Evolutionary conservation across 2,888 invertebrate species (phyloP).

Genomic region (Polydrusus tereticollis): DNA sequence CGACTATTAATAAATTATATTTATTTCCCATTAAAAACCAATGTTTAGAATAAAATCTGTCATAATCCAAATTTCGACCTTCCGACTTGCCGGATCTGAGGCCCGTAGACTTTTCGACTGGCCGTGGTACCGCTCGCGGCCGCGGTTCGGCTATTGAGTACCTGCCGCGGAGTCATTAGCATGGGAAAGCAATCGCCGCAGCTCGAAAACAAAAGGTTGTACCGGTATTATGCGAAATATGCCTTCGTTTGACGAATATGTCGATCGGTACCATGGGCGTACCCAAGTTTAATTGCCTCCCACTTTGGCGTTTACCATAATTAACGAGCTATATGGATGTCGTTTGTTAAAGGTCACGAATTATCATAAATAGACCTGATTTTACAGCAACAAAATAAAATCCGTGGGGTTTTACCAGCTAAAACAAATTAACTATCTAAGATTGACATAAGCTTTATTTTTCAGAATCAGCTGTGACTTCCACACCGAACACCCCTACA

Average conservation of each 20-base stretch:
- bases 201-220: slow-evolving; percentile 38
- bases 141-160: slow-evolving; percentile 30
- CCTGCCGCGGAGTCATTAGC: slow-evolving; percentile 40
- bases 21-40: no score
- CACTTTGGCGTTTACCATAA: slow-evolving; percentile 13
- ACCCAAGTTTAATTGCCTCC: slow-evolving; percentile 26
- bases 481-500: slow-evolving; percentile 44
- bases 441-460: neutral
- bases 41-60: no score
- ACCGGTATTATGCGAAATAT: slow-evolving; percentile 45
- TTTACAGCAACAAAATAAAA: no score
- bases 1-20: no score
- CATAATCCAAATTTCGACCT: slow-evolving; percentile 21
- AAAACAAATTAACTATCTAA: neutral
- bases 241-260: slow-evolving; percentile 39
- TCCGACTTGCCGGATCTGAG: slow-evolving; percentile 9
- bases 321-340: neutral
- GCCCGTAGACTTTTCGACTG: slow-evolving; percentile 17
- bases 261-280: slow-evolving; percentile 39
- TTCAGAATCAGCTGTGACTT: slow-evolving; percentile 42
- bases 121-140: neutral
- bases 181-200: slow-evolving; percentile 38
- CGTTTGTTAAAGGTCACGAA: no score
- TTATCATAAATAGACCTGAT: no score
- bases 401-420: no score